phyloP scores from a whole-genome alignment of 1,140 invertebrate species.

The Ctenoplectra terminalis region DNA sequence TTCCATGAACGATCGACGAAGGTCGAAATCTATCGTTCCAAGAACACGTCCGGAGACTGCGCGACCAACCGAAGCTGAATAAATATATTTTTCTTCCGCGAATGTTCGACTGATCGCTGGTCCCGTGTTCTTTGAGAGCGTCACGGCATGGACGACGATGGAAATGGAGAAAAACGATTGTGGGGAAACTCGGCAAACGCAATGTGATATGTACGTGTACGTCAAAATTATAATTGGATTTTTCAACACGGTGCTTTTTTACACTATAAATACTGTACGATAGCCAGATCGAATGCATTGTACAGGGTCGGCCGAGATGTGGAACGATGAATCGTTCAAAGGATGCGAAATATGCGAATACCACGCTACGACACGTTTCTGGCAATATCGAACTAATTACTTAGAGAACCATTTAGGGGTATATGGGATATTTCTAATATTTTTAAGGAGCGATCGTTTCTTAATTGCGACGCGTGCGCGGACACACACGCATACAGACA shows the following conservation, averaged over 20 bases:
- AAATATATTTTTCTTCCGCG: constrained; percentile 43
- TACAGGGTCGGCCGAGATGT: constrained; percentile 73
- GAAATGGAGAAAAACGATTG: constrained; percentile 15
- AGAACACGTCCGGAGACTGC: not conserved
- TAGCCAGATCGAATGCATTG: constrained; percentile 66
- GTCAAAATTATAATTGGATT: constrained; percentile 73
- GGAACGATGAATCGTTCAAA: constrained; percentile 18
- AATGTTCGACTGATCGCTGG: not conserved
- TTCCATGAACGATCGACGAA: not conserved
- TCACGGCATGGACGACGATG: not conserved
- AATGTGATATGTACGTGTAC: constrained; percentile 73
- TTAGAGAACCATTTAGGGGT: constrained; percentile 79
- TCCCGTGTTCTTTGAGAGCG: not conserved
- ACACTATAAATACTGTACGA: constrained; percentile 78
- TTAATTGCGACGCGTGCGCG: constrained; percentile 27
- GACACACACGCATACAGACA: not conserved
- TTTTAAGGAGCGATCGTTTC: constrained; percentile 72
- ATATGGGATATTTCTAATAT: constrained; percentile 78
- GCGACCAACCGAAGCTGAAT: not conserved
- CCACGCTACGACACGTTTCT: constrained; percentile 71
- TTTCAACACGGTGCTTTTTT: constrained; percentile 79
- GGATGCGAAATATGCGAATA: constrained; percentile 61
- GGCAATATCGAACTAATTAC: constrained; percentile 80
- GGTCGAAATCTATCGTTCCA: not conserved
- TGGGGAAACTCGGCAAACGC: constrained; percentile 54